Percentiles rank a stretch among this genome's conserved stretches.
Evolutionary conservation across 2,113 vertebrate genomes (phyloP).

Genomic region (Hucho hucho): DNA sequence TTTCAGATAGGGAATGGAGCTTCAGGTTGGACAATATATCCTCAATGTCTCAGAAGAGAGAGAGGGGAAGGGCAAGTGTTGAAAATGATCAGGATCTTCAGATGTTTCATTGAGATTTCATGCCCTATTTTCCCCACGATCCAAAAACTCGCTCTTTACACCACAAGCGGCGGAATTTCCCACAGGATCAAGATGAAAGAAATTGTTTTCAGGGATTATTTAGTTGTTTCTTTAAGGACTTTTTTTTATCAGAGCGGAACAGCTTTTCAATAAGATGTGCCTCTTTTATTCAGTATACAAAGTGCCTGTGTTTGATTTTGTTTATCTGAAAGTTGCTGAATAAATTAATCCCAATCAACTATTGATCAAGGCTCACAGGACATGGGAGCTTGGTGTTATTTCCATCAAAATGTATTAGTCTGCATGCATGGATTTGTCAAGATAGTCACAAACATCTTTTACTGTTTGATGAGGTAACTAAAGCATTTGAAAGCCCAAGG

Average conservation of each 20-base stretch:
- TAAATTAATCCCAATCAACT: slow-evolving; percentile 28
- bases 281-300: slow-evolving; percentile 32
- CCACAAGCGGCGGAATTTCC: slow-evolving; percentile 53
- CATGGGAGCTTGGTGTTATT: neutral
- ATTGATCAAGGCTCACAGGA: slow-evolving; percentile 1
- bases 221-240: slow-evolving; percentile 49
- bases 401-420: neutral
- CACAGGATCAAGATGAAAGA: slow-evolving; percentile 59
- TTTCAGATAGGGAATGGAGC: slow-evolving; percentile 53
- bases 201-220: slow-evolving; percentile 65
- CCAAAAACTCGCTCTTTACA: slow-evolving; percentile 42
- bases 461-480: neutral
- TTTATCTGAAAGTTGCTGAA: slow-evolving; percentile 36
- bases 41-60: slow-evolving; percentile 40
- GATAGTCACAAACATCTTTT: neutral
- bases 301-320: slow-evolving; percentile 41
- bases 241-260: slow-evolving; percentile 38
- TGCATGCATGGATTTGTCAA: neutral
- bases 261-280: slow-evolving; percentile 51
- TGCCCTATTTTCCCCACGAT: slow-evolving; percentile 65
- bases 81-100: slow-evolving; percentile 66
- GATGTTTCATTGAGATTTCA: slow-evolving; percentile 72
- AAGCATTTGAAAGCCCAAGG: too few species aligned
- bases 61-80: slow-evolving; percentile 27
- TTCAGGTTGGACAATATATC: slow-evolving; percentile 38